Conservation (phyloP, 2,797 vertebrate species). For the Ctenochaetus hawaiiensis region DNA sequence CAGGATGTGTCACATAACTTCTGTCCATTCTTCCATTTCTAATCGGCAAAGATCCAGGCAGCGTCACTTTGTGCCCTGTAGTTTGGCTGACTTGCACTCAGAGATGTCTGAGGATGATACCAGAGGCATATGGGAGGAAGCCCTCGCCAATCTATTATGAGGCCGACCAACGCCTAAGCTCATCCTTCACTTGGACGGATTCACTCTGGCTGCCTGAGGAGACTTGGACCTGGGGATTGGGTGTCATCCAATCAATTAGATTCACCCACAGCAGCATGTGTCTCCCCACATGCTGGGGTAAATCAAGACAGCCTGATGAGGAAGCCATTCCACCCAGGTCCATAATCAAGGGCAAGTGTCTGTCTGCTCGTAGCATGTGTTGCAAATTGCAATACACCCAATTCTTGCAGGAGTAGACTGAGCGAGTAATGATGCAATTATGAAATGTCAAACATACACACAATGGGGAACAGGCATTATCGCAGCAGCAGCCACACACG, state of each 20-base stretch:
- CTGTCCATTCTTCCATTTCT: constrained; percentile 42
- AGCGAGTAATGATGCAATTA: constrained; percentile 81
- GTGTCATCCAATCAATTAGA: constrained; percentile 86
- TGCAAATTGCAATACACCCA: constrained; percentile 72
- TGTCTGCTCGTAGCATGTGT: constrained; percentile 76
- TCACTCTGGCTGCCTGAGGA: constrained; percentile 78
- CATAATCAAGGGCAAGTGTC: constrained; percentile 83
- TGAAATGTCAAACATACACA: constrained; percentile 77
- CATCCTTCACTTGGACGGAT: constrained; percentile 83
- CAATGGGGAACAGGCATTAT: constrained; percentile 52
- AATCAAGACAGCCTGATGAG: constrained; percentile 81
- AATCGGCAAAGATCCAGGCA: constrained; percentile 45
- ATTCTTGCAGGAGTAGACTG: constrained; percentile 62
- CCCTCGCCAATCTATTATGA: constrained; percentile 78
- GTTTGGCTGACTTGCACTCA: constrained; percentile 55
- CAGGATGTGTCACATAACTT: constrained; percentile 11
- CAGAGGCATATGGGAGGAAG: constrained; percentile 72
- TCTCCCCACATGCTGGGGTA: constrained; percentile 80
- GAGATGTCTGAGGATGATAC: constrained; percentile 70
- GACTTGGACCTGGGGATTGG: constrained; percentile 82
- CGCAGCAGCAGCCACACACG: constrained; percentile 29
- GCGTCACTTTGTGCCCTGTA: constrained; percentile 50
- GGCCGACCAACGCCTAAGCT: constrained; percentile 69
- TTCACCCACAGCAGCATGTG: constrained; percentile 81
- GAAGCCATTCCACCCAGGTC: constrained; percentile 78